Evolutionary conservation across 2,113 vertebrate species (phyloP).

Genomic region (Melanerpes aurifrons): DNA sequence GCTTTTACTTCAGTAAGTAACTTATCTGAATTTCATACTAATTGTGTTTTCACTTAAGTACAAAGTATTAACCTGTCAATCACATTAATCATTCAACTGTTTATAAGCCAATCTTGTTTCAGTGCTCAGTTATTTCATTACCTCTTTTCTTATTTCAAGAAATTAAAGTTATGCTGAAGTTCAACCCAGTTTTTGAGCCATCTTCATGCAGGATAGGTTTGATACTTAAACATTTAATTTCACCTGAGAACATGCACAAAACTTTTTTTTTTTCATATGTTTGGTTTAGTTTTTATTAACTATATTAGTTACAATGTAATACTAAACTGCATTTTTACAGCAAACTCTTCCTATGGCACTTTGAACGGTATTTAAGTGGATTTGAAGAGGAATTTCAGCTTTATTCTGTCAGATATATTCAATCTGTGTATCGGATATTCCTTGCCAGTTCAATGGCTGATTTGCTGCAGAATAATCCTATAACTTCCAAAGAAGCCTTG

Average conservation of each 20-base stretch:
- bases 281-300: not conserved
- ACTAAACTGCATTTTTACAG: not conserved
- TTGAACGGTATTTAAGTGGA: not conserved
- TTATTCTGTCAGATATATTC: not conserved
- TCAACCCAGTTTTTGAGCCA: not conserved
- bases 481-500: not conserved
- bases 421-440: not conserved
- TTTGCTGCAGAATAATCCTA: not conserved
- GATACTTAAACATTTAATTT: not conserved
- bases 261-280: not conserved
- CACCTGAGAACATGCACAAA: not conserved
- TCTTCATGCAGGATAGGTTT: not conserved
- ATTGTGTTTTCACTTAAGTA: not conserved
- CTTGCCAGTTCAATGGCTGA: not conserved
- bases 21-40: not conserved
- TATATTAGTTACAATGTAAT: not conserved
- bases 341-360: not conserved
- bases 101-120: not conserved
- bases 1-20: conserved; percentile 92
- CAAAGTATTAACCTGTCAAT: not conserved
- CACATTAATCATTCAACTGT: not conserved
- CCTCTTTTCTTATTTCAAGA: not conserved
- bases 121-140: not conserved
- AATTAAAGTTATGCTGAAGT: not conserved
- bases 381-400: not conserved